A percentile compares a stretch with the other conserved stretches of the same genome.
Evolutionary conservation across 2,888 invertebrate genomes (phyloP).

Genomic region (Cephonodes hylas): DNA sequence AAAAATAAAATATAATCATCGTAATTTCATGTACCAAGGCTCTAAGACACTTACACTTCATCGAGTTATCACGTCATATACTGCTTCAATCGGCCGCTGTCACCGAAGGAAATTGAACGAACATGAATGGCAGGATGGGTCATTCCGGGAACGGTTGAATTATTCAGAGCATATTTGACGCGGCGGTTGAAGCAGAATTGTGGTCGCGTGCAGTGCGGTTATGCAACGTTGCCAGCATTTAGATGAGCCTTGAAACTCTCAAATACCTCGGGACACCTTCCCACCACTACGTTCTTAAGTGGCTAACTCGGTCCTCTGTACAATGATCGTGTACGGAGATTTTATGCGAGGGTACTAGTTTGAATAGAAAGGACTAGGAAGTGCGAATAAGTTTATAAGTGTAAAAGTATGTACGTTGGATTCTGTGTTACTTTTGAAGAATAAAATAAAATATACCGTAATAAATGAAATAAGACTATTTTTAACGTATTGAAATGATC

Average conservation of each 20-base stretch:
- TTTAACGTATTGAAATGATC: too few species aligned
- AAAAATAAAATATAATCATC: too few species aligned
- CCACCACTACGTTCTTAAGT: neutral
- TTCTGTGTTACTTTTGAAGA: too few species aligned
- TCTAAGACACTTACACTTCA: too few species aligned
- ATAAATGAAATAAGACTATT: too few species aligned
- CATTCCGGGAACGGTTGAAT: neutral
- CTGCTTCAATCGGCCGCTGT: neutral
- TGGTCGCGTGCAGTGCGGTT: neutral
- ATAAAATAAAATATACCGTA: too few species aligned
- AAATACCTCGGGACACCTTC: neutral
- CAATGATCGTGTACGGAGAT: too few species aligned
- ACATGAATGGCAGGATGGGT: neutral
- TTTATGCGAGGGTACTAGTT: too few species aligned
- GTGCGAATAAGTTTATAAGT: too few species aligned
- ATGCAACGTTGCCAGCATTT: neutral
- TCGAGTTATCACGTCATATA: neutral
- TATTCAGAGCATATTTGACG: neutral
- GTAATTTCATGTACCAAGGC: too few species aligned
- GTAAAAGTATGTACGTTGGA: too few species aligned
- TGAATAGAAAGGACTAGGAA: too few species aligned
- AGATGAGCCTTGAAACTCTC: neutral
- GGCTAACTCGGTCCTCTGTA: neutral
- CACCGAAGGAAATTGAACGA: neutral
- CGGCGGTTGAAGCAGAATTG: neutral